Evolutionary conservation across 2,888 invertebrate genomes (phyloP).

Genomic region (Torymus tubicola): DNA sequence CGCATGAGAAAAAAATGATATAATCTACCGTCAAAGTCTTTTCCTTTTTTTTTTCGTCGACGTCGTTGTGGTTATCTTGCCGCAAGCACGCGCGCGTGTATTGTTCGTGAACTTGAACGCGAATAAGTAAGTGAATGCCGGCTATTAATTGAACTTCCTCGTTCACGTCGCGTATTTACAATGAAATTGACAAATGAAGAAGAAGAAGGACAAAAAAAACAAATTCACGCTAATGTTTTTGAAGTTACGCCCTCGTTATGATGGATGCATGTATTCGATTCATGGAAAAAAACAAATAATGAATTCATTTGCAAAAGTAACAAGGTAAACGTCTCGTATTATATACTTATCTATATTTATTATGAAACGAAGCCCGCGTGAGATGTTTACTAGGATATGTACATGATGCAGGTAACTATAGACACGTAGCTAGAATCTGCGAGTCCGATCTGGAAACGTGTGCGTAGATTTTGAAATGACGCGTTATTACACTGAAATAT

Average conservation of each 20-base stretch:
- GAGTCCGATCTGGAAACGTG: neutral
- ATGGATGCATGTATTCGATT: neutral
- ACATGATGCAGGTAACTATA: neutral
- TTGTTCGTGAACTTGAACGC: too few relatives aligned
- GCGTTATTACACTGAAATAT: neutral
- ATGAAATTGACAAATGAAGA: too few relatives aligned
- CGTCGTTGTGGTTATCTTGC: too few relatives aligned
- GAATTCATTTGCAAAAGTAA: conserved; percentile 15
- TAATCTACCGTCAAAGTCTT: too few relatives aligned
- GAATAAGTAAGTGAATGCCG: too few relatives aligned
- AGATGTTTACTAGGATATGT: conserved; percentile 12
- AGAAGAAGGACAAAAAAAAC: too few relatives aligned
- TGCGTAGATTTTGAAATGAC: neutral
- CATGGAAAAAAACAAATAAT: conserved; percentile 9
- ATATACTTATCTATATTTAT: conserved; percentile 24
- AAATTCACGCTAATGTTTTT: too few relatives aligned
- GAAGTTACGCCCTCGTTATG: neutral
- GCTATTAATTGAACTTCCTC: too few relatives aligned
- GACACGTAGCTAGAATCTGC: conserved; percentile 3
- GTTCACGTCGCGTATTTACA: too few relatives aligned
- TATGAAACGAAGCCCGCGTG: neutral
- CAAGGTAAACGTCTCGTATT: conserved; percentile 3
- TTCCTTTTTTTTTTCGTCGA: too few relatives aligned
- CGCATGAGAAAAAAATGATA: too few relatives aligned
- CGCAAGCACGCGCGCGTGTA: too few relatives aligned